Conservation (phyloP, 2,888 invertebrate species). For the Yponomeuta evonymella region DNA sequence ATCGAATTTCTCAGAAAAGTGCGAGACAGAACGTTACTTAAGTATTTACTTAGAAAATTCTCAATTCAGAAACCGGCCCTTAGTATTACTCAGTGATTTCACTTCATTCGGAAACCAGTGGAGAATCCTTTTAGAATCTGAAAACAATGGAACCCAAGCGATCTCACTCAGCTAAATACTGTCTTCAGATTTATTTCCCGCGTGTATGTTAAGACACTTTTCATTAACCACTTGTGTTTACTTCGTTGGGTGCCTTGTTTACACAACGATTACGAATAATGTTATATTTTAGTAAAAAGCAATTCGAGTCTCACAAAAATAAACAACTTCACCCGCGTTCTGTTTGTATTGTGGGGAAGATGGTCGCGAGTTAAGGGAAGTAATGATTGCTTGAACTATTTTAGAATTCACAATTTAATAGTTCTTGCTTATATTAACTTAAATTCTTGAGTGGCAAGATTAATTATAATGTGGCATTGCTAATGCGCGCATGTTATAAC, state of each 20-base stretch:
- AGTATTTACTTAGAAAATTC: no score
- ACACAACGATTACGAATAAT: constrained; percentile 54
- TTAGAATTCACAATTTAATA: constrained; percentile 32
- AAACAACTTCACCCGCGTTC: constrained; percentile 61
- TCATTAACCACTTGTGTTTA: constrained; percentile 2
- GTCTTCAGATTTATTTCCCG: background rate
- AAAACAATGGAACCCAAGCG: no score
- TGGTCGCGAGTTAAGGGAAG: constrained; percentile 48
- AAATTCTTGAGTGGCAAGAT: constrained; percentile 12
- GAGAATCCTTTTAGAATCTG: no score
- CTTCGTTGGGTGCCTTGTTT: constrained; percentile 41
- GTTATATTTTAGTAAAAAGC: constrained; percentile 60
- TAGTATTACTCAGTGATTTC: no score
- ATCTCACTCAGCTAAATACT: background rate
- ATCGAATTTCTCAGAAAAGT: no score
- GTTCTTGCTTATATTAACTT: background rate
- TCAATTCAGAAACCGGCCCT: no score
- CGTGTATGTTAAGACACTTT: background rate
- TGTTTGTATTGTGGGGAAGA: constrained; percentile 62
- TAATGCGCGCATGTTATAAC: background rate
- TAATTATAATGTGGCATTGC: background rate
- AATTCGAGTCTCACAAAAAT: constrained; percentile 64
- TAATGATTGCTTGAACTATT: constrained; percentile 60
- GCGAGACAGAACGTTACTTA: no score
- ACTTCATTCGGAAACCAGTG: no score